These are phyloP conservation scores for Pagetopsis macropterus DNA, from an alignment of 2,797 vertebrate species.

Conservation along the genomic window DNA sequence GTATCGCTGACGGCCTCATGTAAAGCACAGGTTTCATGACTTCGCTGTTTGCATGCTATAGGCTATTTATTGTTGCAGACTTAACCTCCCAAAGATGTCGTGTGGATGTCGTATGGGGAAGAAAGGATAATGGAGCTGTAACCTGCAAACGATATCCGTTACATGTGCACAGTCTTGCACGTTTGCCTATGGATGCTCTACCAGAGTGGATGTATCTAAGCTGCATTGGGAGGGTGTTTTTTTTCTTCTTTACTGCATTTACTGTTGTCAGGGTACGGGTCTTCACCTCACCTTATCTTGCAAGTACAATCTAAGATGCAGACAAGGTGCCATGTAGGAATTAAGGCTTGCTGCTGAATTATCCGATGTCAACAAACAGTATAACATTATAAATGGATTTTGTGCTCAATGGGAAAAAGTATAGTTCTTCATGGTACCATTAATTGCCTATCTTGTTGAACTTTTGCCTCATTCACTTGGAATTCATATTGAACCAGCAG, in stretches of 20 bases:
- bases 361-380: slow-evolving; percentile 45
- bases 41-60: slow-evolving; percentile 66
- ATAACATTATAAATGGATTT: slow-evolving; percentile 28
- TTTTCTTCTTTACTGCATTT: slow-evolving; percentile 61
- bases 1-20: slow-evolving; percentile 53
- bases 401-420: slow-evolving; percentile 16
- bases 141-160: slow-evolving; percentile 43
- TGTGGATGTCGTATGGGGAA: slow-evolving; percentile 58
- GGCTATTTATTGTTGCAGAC: slow-evolving; percentile 66
- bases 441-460: slow-evolving; percentile 38
- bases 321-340: slow-evolving; percentile 12
- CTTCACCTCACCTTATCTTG: slow-evolving; percentile 49
- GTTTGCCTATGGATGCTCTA: slow-evolving; percentile 47
- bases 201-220: slow-evolving; percentile 52
- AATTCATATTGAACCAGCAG: slow-evolving; percentile 11
- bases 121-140: slow-evolving; percentile 46
- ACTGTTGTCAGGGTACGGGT: slow-evolving; percentile 50
- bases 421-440: background rate
- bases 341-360: background rate
- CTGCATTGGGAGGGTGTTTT: slow-evolving; percentile 62
- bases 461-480: slow-evolving; percentile 42
- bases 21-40: slow-evolving; percentile 65
- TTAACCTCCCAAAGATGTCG: slow-evolving; percentile 59
- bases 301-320: slow-evolving; percentile 24
- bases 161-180: slow-evolving; percentile 51